Conservation (phyloP, 2,113 vertebrate species). For the Pollachius pollachius region DNA sequence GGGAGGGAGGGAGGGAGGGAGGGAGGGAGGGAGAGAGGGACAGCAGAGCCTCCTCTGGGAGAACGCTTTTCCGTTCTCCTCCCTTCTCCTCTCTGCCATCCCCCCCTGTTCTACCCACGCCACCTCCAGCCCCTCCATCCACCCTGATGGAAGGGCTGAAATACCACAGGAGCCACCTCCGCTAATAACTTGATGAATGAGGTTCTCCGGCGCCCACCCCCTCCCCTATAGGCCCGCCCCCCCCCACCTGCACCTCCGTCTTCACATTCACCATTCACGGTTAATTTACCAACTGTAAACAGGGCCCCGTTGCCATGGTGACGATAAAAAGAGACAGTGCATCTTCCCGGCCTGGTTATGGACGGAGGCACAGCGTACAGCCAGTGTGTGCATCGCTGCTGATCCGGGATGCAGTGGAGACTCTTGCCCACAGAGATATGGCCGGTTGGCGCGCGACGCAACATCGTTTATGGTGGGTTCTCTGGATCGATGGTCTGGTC, state of each 20-base stretch:
- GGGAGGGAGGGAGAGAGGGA: slow-evolving; percentile 26
- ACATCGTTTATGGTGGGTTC: slow-evolving; percentile 68
- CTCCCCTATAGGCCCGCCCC: too few species aligned
- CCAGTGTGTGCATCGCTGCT: slow-evolving; percentile 19
- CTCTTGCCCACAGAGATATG: slow-evolving; percentile 36
- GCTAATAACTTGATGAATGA: slow-evolving; percentile 75
- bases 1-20: not conserved
- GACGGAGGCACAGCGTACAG: too few species aligned
- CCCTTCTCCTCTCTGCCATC: slow-evolving; percentile 19
- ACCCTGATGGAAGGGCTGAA: slow-evolving; percentile 64
- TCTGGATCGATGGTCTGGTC: slow-evolving; percentile 54
- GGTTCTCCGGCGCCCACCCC: too few species aligned
- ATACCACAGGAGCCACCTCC: slow-evolving; percentile 72
- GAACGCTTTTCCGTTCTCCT: slow-evolving; percentile 27
- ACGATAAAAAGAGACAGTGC: too few species aligned
- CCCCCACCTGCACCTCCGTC: not conserved
- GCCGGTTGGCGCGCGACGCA: slow-evolving; percentile 30
- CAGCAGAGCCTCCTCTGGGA: slow-evolving; percentile 52
- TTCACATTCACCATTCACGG: too few species aligned
- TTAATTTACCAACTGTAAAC: too few species aligned
- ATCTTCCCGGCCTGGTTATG: too few species aligned
- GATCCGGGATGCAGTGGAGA: slow-evolving; percentile 28
- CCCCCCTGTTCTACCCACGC: too few species aligned
- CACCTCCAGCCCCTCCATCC: not conserved
- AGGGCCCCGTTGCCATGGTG: too few species aligned